A percentile compares a stretch with the other conserved stretches of the same genome.
These are phyloP conservation scores for Cherax destructor DNA, from an alignment of 1,140 invertebrate species.

Conservation along the genomic window DNA sequence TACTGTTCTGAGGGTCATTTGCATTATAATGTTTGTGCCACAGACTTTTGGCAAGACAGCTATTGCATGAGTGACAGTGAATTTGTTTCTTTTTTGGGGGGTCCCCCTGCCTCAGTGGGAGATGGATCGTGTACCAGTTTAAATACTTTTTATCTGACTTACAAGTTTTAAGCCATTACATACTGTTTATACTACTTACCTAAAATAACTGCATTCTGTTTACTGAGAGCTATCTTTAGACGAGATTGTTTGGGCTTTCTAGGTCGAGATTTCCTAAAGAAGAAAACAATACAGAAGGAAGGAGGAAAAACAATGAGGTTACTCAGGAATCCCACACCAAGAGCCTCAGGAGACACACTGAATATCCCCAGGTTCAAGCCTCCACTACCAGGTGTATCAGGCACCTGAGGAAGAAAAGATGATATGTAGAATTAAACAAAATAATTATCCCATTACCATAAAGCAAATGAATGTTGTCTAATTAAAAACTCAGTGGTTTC, in stretches of 20 bases:
- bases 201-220: background rate
- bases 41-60: too few relatives aligned
- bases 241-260: conserved; percentile 67
- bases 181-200: background rate
- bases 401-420: background rate
- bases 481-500: too few relatives aligned
- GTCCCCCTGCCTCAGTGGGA: too few relatives aligned
- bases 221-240: conserved; percentile 66
- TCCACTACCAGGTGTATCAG: conserved; percentile 27
- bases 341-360: conserved; percentile 60
- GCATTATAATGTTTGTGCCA: too few relatives aligned
- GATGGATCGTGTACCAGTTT: too few relatives aligned
- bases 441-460: too few relatives aligned
- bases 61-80: too few relatives aligned
- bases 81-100: too few relatives aligned
- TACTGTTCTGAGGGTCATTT: too few relatives aligned
- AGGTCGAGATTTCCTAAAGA: conserved; percentile 73
- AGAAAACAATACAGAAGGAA: conserved; percentile 77
- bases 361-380: conserved; percentile 56
- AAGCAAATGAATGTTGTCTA: background rate
- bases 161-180: too few relatives aligned
- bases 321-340: conserved; percentile 75
- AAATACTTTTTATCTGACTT: too few relatives aligned
- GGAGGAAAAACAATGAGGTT: conserved; percentile 78
- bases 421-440: background rate